These are phyloP conservation scores for Oreochromis grahami DNA, from an alignment of 2,797 vertebrate genomes.

Conservation along the genomic window DNA sequence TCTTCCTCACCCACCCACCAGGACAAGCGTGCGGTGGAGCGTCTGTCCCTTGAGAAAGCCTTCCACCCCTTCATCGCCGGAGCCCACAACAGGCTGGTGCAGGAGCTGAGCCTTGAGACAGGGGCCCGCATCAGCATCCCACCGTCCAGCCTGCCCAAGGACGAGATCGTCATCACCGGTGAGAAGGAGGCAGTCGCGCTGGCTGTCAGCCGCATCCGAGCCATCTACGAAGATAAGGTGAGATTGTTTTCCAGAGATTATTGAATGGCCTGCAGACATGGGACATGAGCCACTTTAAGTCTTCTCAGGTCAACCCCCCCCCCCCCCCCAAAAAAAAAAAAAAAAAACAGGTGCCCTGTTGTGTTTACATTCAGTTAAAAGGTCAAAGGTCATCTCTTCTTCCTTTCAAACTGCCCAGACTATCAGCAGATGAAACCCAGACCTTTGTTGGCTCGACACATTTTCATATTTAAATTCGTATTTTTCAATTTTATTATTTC, in stretches of 20 bases:
- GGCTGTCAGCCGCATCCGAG: constrained; percentile 71
- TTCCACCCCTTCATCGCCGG: constrained; percentile 79
- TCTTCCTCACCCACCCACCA: constrained; percentile 14
- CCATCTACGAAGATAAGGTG: constrained; percentile 82
- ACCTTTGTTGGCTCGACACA: background rate
- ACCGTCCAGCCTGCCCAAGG: constrained; percentile 76
- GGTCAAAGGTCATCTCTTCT: background rate
- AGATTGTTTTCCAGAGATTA: background rate
- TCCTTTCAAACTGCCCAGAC: background rate
- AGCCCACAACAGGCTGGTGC: constrained; percentile 75
- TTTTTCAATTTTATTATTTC: background rate
- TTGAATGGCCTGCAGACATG: background rate
- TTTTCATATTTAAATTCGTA: background rate
- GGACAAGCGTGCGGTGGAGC: constrained; percentile 81
- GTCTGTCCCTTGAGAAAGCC: constrained; percentile 77
- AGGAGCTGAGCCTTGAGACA: constrained; percentile 79
- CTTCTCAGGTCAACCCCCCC: background rate
- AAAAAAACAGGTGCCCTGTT: background rate
- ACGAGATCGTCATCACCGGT: constrained; percentile 80
- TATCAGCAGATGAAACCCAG: background rate
- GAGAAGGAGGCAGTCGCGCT: constrained; percentile 79
- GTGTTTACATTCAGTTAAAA: background rate
- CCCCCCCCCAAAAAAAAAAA: no score
- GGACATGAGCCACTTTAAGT: background rate
- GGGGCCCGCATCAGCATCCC: constrained; percentile 79